Conservation (phyloP, 30 jellyfish, hydroid and myxozoan species). For the Mastigias papua region DNA sequence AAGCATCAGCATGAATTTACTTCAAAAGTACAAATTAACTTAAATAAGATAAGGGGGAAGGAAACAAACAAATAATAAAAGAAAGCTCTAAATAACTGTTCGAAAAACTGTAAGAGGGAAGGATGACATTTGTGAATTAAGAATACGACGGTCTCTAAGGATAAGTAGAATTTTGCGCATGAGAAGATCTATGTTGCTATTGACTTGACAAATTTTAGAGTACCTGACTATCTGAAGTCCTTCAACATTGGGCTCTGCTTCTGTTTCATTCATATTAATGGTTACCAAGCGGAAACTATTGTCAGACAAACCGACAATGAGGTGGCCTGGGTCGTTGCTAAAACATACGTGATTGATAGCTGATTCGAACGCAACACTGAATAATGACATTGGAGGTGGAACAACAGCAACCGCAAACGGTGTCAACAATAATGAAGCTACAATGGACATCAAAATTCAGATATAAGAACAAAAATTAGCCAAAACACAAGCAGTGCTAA, state of each 20-base stretch:
- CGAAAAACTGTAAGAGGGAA: too few relatives aligned
- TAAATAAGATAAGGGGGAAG: too few relatives aligned
- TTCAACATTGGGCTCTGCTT: slow-evolving; percentile 6
- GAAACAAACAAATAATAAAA: too few relatives aligned
- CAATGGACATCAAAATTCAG: neutral
- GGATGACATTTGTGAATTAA: too few relatives aligned
- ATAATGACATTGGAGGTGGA: slow-evolving; percentile 97
- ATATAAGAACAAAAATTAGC: neutral
- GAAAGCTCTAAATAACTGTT: too few relatives aligned
- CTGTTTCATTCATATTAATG: neutral
- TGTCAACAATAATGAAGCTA: slow-evolving; percentile 82
- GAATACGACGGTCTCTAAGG: too few relatives aligned
- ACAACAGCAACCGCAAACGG: slow-evolving; percentile 84
- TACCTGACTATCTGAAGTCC: slow-evolving; percentile 15
- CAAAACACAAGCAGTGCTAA: too few relatives aligned
- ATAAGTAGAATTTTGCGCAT: too few relatives aligned
- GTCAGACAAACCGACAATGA: slow-evolving; percentile 38
- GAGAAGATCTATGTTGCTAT: too few relatives aligned
- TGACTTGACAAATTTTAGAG: too few relatives aligned
- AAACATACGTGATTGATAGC: slow-evolving; percentile 82
- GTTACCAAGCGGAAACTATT: slow-evolving; percentile 13
- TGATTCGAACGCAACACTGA: slow-evolving; percentile 34
- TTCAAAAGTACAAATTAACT: too few relatives aligned
- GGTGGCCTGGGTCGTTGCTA: slow-evolving; percentile 46
- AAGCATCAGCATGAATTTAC: too few relatives aligned